phyloP scores from a whole-genome alignment of 2,888 invertebrate genomes.

The Eilema griseolum region DNA sequence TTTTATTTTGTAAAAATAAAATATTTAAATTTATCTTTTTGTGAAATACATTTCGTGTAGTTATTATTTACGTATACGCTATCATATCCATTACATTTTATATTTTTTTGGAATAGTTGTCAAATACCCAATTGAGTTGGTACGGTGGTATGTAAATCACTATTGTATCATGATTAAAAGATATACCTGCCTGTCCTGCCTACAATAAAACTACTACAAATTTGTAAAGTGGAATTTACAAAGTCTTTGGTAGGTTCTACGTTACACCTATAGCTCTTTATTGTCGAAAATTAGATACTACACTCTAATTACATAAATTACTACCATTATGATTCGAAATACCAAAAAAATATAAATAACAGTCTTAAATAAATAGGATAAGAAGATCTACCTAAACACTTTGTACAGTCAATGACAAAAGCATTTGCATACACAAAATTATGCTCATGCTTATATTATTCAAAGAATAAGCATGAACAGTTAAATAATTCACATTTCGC shows the following conservation, averaged over 20 bases:
- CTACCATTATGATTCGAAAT: constrained; percentile 26
- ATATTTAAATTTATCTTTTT: too few relatives aligned
- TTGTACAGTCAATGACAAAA: constrained; percentile 28
- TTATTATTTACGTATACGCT: too few relatives aligned
- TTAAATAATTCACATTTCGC: neutral
- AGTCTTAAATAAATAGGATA: constrained; percentile 36
- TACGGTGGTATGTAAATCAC: neutral
- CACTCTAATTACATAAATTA: constrained; percentile 27
- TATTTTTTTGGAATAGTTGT: too few relatives aligned
- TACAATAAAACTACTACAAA: constrained; percentile 8
- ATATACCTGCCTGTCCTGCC: neutral
- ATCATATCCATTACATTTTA: too few relatives aligned
- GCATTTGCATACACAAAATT: too few relatives aligned
- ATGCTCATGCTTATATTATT: too few relatives aligned
- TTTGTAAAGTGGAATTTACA: constrained; percentile 42
- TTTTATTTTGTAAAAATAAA: too few relatives aligned
- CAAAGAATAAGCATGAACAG: neutral
- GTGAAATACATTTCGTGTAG: too few relatives aligned
- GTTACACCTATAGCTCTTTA: constrained; percentile 41
- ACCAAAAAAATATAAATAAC: constrained; percentile 38
- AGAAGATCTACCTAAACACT: constrained; percentile 23
- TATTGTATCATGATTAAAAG: neutral
- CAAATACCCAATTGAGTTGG: too few relatives aligned
- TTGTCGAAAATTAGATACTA: constrained; percentile 47
- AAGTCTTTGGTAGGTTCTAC: constrained; percentile 24